Percentiles rank a stretch among this genome's conserved stretches.
Conservation (phyloP, 2,888 invertebrate species). For the Leucania comma region DNA sequence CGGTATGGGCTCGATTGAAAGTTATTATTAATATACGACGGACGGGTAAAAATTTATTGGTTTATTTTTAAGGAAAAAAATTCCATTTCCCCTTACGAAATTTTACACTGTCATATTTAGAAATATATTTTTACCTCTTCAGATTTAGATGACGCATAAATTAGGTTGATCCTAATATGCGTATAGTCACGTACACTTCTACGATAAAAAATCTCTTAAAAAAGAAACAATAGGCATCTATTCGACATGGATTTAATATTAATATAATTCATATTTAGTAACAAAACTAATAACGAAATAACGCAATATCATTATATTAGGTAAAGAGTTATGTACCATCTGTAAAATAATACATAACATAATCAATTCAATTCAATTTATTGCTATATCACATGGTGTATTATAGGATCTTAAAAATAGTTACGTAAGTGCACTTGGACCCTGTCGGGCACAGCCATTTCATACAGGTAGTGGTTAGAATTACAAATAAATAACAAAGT, state of each 20-base stretch:
- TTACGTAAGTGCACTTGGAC: too few relatives aligned
- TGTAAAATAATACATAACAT: too few relatives aligned
- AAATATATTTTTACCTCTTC: background rate
- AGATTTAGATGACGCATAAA: background rate
- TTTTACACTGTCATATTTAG: background rate
- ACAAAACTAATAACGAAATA: background rate
- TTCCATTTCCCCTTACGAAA: background rate
- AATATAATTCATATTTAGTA: background rate
- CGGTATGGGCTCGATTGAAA: background rate
- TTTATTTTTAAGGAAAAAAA: background rate
- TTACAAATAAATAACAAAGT: too few relatives aligned
- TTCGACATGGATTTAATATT: constrained; percentile 1
- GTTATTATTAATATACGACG: too few relatives aligned
- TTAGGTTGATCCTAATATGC: background rate
- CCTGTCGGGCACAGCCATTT: too few relatives aligned
- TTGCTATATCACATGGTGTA: too few relatives aligned
- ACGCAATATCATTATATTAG: too few relatives aligned
- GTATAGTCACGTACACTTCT: background rate
- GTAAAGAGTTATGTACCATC: too few relatives aligned
- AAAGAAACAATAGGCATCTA: constrained; percentile 1
- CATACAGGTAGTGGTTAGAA: too few relatives aligned
- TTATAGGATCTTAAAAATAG: too few relatives aligned
- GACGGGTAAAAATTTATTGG: background rate
- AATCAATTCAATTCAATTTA: too few relatives aligned
- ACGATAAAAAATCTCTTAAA: background rate